Conservation (phyloP, 2,888 invertebrate species). For the Candidula unifasciata region DNA sequence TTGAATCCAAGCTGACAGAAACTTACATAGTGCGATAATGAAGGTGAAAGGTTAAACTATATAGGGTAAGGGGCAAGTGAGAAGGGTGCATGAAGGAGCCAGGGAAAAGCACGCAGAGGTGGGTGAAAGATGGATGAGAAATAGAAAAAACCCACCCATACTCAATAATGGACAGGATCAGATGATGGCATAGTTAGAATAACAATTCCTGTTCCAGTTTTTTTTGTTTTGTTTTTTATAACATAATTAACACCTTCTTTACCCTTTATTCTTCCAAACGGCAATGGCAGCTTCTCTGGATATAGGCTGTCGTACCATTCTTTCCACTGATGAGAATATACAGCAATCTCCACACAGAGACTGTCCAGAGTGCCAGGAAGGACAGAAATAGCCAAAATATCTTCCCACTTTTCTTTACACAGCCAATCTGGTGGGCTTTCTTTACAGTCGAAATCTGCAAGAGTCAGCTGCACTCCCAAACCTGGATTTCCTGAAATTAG, state of each 20-base stretch:
- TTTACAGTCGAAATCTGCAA: conserved; percentile 75
- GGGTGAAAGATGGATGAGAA: no score
- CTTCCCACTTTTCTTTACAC: conserved; percentile 76
- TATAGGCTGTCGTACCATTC: conserved; percentile 62
- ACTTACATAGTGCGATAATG: no score
- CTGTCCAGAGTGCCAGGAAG: conserved; percentile 76
- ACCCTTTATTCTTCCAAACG: conserved; percentile 42
- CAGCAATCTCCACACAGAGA: conserved; percentile 74
- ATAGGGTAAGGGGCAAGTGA: no score
- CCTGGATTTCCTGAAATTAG: conserved; percentile 73
- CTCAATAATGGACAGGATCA: no score
- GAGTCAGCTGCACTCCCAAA: conserved; percentile 74
- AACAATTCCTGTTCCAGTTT: no score
- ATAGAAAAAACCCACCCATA: no score
- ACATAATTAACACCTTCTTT: not conserved
- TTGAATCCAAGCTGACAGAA: no score
- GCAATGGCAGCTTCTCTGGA: conserved; percentile 69
- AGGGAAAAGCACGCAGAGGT: no score
- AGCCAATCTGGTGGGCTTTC: conserved; percentile 73
- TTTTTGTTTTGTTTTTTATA: conserved; percentile 10
- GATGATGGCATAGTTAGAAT: no score
- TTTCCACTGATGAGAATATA: conserved; percentile 71
- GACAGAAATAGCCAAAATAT: conserved; percentile 76
- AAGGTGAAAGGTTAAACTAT: no score
- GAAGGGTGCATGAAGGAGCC: no score